Evolutionary conservation across 2,888 invertebrate species (phyloP).

Genomic region (Leucoptera coffeella): DNA sequence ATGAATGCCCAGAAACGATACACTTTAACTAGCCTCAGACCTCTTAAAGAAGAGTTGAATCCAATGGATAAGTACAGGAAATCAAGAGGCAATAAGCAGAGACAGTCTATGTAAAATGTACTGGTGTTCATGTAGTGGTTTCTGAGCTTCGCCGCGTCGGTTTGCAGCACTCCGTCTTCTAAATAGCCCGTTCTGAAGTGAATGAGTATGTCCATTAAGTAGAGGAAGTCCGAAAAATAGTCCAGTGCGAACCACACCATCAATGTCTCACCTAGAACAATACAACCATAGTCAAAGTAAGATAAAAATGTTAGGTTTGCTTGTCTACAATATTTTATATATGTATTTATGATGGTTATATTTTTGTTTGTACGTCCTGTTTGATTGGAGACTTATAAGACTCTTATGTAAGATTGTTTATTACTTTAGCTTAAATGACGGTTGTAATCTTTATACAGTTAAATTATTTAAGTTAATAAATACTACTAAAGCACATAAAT

Average conservation of each 20-base stretch:
- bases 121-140: conserved; percentile 97
- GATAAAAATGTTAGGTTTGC: too few species aligned
- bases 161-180: conserved; percentile 96
- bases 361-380: too few species aligned
- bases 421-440: too few species aligned
- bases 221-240: conserved; percentile 93
- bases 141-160: conserved; percentile 87
- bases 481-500: too few species aligned
- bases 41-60: conserved; percentile 91
- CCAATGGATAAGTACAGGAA: conserved; percentile 97
- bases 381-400: too few species aligned
- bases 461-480: too few species aligned
- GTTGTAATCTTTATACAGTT: too few species aligned
- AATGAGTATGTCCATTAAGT: conserved; percentile 93
- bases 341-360: too few species aligned
- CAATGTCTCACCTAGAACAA: conserved; percentile 72
- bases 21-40: conserved; percentile 94
- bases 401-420: too few species aligned
- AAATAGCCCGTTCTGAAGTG: conserved; percentile 96
- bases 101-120: conserved; percentile 96
- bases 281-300: too few species aligned
- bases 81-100: conserved; percentile 95
- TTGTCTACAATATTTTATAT: too few species aligned
- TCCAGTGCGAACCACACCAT: conserved; percentile 96
- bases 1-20: conserved; percentile 98